Percentiles rank a stretch among this genome's conserved stretches.
These are phyloP conservation scores for Ceratina calcarata DNA, from an alignment of 1,140 invertebrate species.

Conservation along the genomic window DNA sequence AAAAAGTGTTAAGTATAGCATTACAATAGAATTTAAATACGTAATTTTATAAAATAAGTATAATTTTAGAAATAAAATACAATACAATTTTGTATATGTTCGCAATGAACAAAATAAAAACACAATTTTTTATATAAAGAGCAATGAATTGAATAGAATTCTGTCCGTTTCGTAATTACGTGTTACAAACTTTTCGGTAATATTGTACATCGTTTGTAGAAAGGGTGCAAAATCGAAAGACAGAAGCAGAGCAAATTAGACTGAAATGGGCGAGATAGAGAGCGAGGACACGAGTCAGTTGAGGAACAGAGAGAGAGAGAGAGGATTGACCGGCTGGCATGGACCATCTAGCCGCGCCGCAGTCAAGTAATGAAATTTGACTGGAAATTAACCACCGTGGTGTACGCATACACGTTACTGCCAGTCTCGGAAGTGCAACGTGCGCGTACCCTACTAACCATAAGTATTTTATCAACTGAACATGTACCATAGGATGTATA, in stretches of 20 bases:
- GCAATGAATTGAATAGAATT: too few relatives aligned
- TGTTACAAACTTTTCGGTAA: too few relatives aligned
- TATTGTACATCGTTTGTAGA: not conserved
- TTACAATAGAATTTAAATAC: too few relatives aligned
- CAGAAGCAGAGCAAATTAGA: not conserved
- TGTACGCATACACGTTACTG: slow-evolving; percentile 56
- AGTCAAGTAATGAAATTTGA: slow-evolving; percentile 80
- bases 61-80: too few relatives aligned
- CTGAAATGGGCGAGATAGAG: not conserved
- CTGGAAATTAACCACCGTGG: slow-evolving; percentile 77
- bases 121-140: too few relatives aligned
- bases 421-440: slow-evolving; percentile 45
- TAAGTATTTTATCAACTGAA: too few relatives aligned
- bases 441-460: slow-evolving; percentile 40
- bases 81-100: too few relatives aligned
- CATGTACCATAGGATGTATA: too few relatives aligned
- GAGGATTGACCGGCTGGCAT: slow-evolving; percentile 41
- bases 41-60: too few relatives aligned
- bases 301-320: slow-evolving; percentile 31
- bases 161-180: too few relatives aligned
- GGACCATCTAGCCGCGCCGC: slow-evolving; percentile 67
- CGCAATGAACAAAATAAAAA: too few relatives aligned
- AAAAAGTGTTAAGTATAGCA: too few relatives aligned
- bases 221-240: not conserved
- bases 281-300: slow-evolving; percentile 2